Percentiles rank a stretch among this genome's conserved stretches.
phyloP scores from a whole-genome alignment of 2,797 vertebrate species.

The Hoplostethus mediterraneus region DNA sequence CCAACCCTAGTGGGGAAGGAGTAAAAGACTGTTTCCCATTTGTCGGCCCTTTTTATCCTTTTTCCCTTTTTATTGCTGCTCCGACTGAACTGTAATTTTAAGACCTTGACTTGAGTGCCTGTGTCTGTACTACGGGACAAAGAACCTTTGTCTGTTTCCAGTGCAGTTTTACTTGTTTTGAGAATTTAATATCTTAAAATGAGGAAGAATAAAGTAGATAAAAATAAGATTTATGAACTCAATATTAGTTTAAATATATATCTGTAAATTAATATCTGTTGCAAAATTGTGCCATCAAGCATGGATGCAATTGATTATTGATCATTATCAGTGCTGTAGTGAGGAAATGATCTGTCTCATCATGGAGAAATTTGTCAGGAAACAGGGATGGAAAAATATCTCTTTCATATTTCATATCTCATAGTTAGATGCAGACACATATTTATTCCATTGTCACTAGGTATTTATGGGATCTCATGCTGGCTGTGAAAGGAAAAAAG shows the following conservation, averaged over 20 bases:
- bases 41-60: no score
- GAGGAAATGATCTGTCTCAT: background rate
- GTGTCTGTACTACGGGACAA: no score
- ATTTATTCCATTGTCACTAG: constrained; percentile 11
- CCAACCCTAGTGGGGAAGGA: no score
- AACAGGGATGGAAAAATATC: constrained; percentile 19
- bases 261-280: background rate
- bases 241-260: background rate
- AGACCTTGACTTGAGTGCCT: no score
- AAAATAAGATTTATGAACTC: constrained; percentile 7
- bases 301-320: background rate
- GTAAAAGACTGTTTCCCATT: no score
- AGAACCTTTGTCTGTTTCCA: background rate
- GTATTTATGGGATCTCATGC: constrained; percentile 15
- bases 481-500: background rate
- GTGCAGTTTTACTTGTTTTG: background rate
- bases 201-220: background rate
- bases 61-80: no score
- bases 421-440: constrained; percentile 2
- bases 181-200: no score
- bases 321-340: constrained; percentile 10
- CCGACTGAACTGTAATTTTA: no score
- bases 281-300: background rate
- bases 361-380: background rate
- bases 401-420: background rate